Conservation (phyloP, 2,113 vertebrate genomes). For the Syngnathus floridae region DNA sequence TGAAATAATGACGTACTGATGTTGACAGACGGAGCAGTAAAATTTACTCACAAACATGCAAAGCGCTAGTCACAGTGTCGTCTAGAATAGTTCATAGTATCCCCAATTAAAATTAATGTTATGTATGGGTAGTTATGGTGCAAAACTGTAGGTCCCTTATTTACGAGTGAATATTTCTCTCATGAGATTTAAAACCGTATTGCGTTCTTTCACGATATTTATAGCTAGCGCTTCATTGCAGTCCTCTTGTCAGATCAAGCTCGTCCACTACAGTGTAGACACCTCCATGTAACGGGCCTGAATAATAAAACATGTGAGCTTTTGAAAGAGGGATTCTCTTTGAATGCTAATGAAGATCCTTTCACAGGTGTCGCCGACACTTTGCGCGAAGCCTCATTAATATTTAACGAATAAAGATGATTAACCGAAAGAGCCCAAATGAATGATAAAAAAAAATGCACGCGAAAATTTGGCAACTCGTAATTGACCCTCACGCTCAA, state of each 20-base stretch:
- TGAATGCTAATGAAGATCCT: constrained; percentile 49
- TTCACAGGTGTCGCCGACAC: constrained; percentile 36
- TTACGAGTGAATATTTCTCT: neutral
- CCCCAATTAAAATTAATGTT: neutral
- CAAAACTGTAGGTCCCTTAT: neutral
- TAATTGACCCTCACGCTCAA: no score
- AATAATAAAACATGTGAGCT: constrained; percentile 36
- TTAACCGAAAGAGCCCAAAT: constrained; percentile 25
- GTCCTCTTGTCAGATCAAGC: constrained; percentile 19
- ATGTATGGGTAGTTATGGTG: neutral
- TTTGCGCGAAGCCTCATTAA: constrained; percentile 43
- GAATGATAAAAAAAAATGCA: constrained; percentile 5
- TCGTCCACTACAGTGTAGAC: constrained; percentile 19
- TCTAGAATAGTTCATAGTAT: neutral
- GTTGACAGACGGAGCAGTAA: no score
- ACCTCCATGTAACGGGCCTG: constrained; percentile 15
- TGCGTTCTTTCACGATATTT: neutral
- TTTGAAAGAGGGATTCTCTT: constrained; percentile 32
- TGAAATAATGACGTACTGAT: no score
- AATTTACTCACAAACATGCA: neutral
- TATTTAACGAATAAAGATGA: constrained; percentile 35
- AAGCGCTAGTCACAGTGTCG: neutral
- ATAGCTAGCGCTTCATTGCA: constrained; percentile 8
- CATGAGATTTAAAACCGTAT: neutral
- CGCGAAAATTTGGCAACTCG: no score